Evolutionary conservation across 2,888 invertebrate species (phyloP), one percentile per base, ranked within the genome.

Genomic region (Ophraella communa): DNA sequence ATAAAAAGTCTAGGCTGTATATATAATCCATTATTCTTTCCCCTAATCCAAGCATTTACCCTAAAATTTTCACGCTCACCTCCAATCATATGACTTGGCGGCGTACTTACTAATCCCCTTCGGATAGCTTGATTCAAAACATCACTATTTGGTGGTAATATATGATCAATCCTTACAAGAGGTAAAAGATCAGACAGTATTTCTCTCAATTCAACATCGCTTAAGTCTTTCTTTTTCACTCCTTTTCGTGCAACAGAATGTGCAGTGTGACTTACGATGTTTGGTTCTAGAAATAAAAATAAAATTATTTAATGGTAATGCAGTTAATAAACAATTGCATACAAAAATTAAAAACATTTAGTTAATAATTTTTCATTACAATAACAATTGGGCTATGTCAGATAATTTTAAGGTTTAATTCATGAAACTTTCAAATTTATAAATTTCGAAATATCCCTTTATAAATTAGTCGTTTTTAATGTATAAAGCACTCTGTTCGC

Each of bases 1-100:
- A 94, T 91, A 83, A 96, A 98, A 68, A 96, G 88, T 47, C 98
- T 85, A 55, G 97, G 95, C 71, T 95, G 89, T 4, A 94, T 90
- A 79, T 88, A 89, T 10, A 92, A 83, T 61, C 92, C 92, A 75
- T 88, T 89, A 74, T 88, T 89, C 75, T 89, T 89, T 55, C 91
- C 88, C 18, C 91, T 88, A 68, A 93, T 91, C 94, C 94, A 94
- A 42, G 93, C 93, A 79, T 90, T 91, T 69, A 89, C 85, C 55
- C 89, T 83, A 49, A 89, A 79, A 79, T 88, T 89, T 76, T 86
- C 86, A 39, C 85, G 81, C 69, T 93, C 92, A 65, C 90, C 91
- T 55, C 92, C 92, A 65, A 93, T 89, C 92, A 93, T 92, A 80
- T 93, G 93, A 73, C 91, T 91, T 4, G 93, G 93, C 5, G 93